These are phyloP conservation scores for Diacarnus erythraeanus DNA, from an alignment of 37 sponge, comb jelly and placozoan genomes.

Conservation along the genomic window DNA sequence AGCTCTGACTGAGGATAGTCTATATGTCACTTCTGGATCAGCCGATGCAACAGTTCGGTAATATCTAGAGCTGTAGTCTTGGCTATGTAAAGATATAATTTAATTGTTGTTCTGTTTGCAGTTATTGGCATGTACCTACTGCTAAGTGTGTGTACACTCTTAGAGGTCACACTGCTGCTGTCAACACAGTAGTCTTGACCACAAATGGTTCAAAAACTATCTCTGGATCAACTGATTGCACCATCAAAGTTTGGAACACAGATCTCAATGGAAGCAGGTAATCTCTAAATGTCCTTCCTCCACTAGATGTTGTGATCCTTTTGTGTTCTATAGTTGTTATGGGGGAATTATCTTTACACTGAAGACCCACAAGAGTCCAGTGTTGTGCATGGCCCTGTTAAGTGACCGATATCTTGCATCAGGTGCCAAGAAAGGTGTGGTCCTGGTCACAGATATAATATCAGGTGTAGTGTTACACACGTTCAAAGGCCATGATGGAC, in stretches of 20 bases:
- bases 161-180: conserved; percentile 58
- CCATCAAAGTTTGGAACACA: conserved; percentile 75
- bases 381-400: conserved; percentile 30
- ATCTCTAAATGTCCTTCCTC: neutral
- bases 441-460: conserved; percentile 49
- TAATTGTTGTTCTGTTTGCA: too few relatives aligned
- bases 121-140: conserved; percentile 48
- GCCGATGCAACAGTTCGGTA: conserved; percentile 71
- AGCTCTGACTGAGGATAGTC: conserved; percentile 47
- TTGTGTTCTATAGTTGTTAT: conserved; percentile 23
- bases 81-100: too few relatives aligned
- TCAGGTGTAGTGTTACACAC: conserved; percentile 35
- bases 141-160: conserved; percentile 38
- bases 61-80: too few relatives aligned
- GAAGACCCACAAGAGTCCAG: conserved; percentile 26
- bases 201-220: conserved; percentile 51
- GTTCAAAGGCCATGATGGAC: conserved; percentile 15
- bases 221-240: conserved; percentile 60
- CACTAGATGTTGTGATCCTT: neutral
- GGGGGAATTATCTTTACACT: conserved; percentile 67
- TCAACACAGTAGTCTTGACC: conserved; percentile 60
- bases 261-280: conserved; percentile 75
- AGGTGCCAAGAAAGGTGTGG: conserved; percentile 19
- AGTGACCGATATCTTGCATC: conserved; percentile 9
- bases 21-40: conserved; percentile 63